Percentiles rank a stretch among this genome's conserved stretches.
Evolutionary conservation across 1,140 invertebrate genomes (phyloP).

Genomic region (Drosophila tristis): DNA sequence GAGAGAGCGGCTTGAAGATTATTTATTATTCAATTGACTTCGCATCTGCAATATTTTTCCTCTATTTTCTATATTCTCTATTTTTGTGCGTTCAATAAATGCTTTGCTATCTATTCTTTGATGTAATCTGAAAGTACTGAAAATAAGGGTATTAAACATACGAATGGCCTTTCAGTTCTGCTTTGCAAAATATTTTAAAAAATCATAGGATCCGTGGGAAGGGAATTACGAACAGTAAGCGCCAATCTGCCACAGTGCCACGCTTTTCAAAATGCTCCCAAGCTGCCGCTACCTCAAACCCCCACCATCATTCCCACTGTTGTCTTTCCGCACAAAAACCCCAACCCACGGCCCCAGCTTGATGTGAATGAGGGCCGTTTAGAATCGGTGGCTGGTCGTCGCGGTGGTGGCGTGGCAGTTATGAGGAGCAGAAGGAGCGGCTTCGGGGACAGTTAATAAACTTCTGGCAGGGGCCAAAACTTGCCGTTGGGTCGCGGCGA

Average conservation of each 20-base stretch:
- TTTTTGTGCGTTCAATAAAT: too few species aligned
- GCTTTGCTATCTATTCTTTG: too few species aligned
- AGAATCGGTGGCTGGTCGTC: constrained; percentile 37
- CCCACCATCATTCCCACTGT: not conserved
- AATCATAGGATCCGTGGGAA: not conserved
- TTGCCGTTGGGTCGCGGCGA: constrained; percentile 28
- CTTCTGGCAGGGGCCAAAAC: constrained; percentile 58
- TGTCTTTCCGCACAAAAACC: not conserved
- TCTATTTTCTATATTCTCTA: too few species aligned
- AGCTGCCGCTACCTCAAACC: constrained; percentile 10
- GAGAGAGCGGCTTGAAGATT: too few species aligned
- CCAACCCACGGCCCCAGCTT: not conserved
- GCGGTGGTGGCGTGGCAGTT: constrained; percentile 7
- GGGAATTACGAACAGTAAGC: constrained; percentile 1
- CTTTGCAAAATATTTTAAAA: not conserved
- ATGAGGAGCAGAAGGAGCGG: constrained; percentile 24
- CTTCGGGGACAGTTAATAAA: constrained; percentile 54
- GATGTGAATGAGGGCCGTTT: constrained; percentile 65
- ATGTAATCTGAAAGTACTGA: too few species aligned
- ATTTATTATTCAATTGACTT: too few species aligned
- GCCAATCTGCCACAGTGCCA: constrained; percentile 35
- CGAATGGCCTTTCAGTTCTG: too few species aligned
- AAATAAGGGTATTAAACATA: too few species aligned
- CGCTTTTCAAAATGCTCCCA: constrained; percentile 47
- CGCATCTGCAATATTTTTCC: too few species aligned